A percentile compares a stretch with the other conserved stretches of the same genome.
Conservation (phyloP, 2,888 invertebrate genomes). For the Chirona hameri region DNA sequence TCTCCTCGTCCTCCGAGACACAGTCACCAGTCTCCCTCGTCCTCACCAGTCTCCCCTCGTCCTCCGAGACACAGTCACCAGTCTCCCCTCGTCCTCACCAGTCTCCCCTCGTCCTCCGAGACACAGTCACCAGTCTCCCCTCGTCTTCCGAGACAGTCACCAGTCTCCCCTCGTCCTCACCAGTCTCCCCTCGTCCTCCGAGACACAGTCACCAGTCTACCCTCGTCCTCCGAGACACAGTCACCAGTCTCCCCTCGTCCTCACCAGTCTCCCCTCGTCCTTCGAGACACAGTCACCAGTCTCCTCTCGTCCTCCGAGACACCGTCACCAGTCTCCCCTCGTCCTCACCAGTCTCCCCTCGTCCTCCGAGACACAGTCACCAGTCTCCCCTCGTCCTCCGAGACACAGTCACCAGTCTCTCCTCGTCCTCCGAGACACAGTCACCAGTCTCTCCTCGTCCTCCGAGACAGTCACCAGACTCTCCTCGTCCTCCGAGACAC, state of each 20-base stretch:
- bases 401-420: constrained; percentile 76
- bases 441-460: neutral
- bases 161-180: too few relatives aligned
- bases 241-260: too few relatives aligned
- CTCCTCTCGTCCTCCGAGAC: neutral
- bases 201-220: constrained; percentile 45
- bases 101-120: constrained; percentile 93
- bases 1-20: constrained; percentile 88
- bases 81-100: too few relatives aligned
- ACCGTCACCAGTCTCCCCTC: too few relatives aligned
- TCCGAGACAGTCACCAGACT: too few relatives aligned
- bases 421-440: constrained; percentile 81
- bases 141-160: neutral
- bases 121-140: neutral
- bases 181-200: constrained; percentile 93
- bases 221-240: neutral
- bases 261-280: constrained; percentile 93
- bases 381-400: neutral
- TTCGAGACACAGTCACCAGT: constrained; percentile 58
- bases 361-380: constrained; percentile 67
- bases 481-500: too few relatives aligned
- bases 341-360: constrained; percentile 92
- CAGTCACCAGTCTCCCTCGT: neutral
- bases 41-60: neutral
- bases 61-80: neutral